Percentiles rank a stretch among this genome's conserved stretches.
Evolutionary conservation across 1,140 invertebrate genomes (phyloP).

Genomic region (Eupristina koningsbergeri): DNA sequence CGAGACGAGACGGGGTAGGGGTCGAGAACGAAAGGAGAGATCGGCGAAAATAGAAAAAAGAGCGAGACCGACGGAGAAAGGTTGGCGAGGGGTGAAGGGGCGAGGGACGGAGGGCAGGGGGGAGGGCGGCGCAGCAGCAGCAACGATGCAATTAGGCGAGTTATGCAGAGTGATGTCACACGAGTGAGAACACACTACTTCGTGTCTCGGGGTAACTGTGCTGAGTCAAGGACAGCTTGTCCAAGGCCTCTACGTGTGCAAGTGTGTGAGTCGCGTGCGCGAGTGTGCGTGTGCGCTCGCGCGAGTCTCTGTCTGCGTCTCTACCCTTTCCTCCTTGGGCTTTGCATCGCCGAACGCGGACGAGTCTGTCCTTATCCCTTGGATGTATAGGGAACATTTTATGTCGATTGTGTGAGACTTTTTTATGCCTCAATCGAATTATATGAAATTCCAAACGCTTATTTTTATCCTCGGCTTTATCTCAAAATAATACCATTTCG

Average conservation of each 20-base stretch:
- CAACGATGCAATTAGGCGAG: slow-evolving; percentile 73
- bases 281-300: slow-evolving; percentile 20
- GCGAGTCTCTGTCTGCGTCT: not conserved
- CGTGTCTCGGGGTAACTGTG: slow-evolving; percentile 71
- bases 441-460: not conserved
- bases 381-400: slow-evolving; percentile 18
- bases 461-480: no score
- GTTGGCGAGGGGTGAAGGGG: not conserved
- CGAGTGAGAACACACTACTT: slow-evolving; percentile 45
- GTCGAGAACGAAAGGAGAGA: not conserved
- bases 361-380: slow-evolving; percentile 22
- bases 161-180: slow-evolving; percentile 74
- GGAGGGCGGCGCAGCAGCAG: slow-evolving; percentile 10
- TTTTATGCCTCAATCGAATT: not conserved
- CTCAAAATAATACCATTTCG: not conserved
- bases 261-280: no score
- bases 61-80: not conserved
- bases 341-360: not conserved
- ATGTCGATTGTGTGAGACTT: not conserved
- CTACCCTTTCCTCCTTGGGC: slow-evolving; percentile 36
- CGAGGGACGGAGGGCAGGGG: not conserved
- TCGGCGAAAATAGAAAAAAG: slow-evolving; percentile 9
- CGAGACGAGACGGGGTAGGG: not conserved
- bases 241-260: slow-evolving; percentile 67
- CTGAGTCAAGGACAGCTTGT: slow-evolving; percentile 72